phyloP scores from a whole-genome alignment of 2,888 invertebrate genomes.

The Ariolimax columbianus region DNA sequence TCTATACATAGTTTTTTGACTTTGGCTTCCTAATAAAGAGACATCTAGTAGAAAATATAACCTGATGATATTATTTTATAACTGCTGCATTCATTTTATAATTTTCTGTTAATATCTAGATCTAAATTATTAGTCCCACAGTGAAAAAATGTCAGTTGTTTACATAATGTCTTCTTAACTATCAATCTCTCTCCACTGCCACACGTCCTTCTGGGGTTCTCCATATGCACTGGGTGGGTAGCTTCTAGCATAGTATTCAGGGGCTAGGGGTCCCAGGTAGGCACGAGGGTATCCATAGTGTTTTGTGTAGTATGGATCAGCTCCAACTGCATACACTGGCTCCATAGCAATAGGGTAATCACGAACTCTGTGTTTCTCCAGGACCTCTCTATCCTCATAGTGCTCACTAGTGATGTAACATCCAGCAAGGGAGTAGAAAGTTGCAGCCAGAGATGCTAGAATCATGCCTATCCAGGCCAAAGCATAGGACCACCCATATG shows the following conservation, averaged over 20 bases:
- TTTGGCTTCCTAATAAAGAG: not conserved
- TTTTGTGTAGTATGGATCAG: slow-evolving; percentile 53
- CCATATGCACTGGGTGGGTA: slow-evolving; percentile 52
- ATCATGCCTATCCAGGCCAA: slow-evolving; percentile 74
- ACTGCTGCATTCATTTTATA: not conserved
- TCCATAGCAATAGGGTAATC: slow-evolving; percentile 57
- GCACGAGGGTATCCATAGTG: slow-evolving; percentile 50
- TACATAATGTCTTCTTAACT: slow-evolving; percentile 30
- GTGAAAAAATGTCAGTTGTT: not conserved
- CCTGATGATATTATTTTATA: not conserved
- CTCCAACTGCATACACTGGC: slow-evolving; percentile 55
- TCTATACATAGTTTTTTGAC: not conserved
- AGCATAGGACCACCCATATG: slow-evolving; percentile 74
- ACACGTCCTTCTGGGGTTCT: slow-evolving; percentile 50
- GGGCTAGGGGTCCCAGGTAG: slow-evolving; percentile 50
- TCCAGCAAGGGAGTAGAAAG: slow-evolving; percentile 72
- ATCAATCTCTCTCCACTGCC: slow-evolving; percentile 54
- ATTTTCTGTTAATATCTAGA: not conserved
- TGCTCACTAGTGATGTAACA: slow-evolving; percentile 67
- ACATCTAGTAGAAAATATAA: not conserved
- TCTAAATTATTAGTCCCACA: not conserved
- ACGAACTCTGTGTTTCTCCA: slow-evolving; percentile 53
- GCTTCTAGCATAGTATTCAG: slow-evolving; percentile 49
- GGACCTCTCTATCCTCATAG: slow-evolving; percentile 60
- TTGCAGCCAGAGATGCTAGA: slow-evolving; percentile 68